Evolutionary conservation across 2,113 vertebrate genomes (phyloP).

Genomic region (Garra rufa): DNA sequence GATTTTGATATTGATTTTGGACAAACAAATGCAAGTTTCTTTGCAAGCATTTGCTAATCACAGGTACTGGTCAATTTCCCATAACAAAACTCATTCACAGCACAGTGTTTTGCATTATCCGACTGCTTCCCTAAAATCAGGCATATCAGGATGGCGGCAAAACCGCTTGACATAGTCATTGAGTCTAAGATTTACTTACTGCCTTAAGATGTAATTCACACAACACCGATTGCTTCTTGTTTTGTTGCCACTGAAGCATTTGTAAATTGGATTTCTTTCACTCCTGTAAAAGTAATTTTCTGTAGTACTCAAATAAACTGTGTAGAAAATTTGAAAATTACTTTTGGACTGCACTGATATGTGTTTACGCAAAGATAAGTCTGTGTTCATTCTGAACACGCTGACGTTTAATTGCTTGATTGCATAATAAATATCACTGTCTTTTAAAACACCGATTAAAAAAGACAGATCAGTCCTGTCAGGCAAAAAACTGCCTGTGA

Average conservation of each 20-base stretch:
- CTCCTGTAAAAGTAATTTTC: neutral
- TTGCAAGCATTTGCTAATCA: neutral
- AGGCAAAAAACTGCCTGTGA: neutral
- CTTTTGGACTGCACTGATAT: neutral
- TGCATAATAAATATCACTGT: neutral
- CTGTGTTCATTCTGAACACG: neutral
- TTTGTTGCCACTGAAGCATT: neutral
- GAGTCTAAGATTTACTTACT: neutral
- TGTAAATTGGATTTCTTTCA: neutral
- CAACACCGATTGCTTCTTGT: slow-evolving; percentile 7
- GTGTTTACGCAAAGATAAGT: neutral
- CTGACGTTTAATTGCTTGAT: neutral
- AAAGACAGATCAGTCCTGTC: neutral
- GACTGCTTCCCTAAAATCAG: neutral
- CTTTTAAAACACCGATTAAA: neutral
- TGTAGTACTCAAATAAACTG: slow-evolving; percentile 4
- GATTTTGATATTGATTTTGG: slow-evolving; percentile 23
- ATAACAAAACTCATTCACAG: neutral
- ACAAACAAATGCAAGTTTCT: neutral
- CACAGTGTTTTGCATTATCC: neutral
- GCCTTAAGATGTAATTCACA: neutral
- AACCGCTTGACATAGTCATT: neutral
- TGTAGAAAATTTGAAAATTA: neutral
- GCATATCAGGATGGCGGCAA: neutral
- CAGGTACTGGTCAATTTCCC: neutral